Evolutionary conservation across 2,797 vertebrate genomes (phyloP), one percentile per base, ranked within the genome.

Genomic region (Hirundo rustica): DNA sequence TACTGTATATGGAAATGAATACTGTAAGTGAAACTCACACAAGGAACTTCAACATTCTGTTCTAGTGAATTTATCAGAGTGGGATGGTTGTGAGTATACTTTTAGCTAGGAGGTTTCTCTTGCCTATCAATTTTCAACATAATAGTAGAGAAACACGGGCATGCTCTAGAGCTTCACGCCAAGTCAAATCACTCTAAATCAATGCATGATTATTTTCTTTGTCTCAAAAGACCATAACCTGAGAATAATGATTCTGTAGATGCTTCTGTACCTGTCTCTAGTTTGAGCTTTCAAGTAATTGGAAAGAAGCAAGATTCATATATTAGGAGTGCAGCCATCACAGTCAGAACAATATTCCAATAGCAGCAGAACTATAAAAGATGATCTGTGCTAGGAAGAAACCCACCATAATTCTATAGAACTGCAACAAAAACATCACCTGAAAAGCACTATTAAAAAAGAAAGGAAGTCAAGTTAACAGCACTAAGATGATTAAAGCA

Each of bases 21-120:
- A 87, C 42, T 67, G 44, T 21, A 96, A 93, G 12, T 60, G 22
- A 38, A 92, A 88, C 21, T 84, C 61, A 86, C 80, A 74, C 47
- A 80, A 66, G 66, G 50, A 95, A 94, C 89, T 95, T 88, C 50
- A 95, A 93, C 78, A 81, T 92, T 91, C 58, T 44, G 16, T 76
- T 93, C 91, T 87, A 90, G 76, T 67, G 57, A 84, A 54, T 80
- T 87, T 72, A 73, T 93, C 86, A 89, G 78, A 66, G 16, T 77
- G 57, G 53, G 79, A 74, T 47, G 29, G 40, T 60, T 58, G 27
- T 27, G 34, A 38, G 16, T 30, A 44, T 44, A 19, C 57, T 73
- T 96, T 50, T 75, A 92, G 74, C 36, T 77, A 44, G 68, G 57
- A 96, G 42, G 88, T 96, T 96, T 92, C 74, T 83, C 45, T 53